A percentile compares a stretch with the other conserved stretches of the same genome.
Evolutionary conservation across 2,113 vertebrate species (phyloP).

Genomic region (Ptychochromis oligacanthus): DNA sequence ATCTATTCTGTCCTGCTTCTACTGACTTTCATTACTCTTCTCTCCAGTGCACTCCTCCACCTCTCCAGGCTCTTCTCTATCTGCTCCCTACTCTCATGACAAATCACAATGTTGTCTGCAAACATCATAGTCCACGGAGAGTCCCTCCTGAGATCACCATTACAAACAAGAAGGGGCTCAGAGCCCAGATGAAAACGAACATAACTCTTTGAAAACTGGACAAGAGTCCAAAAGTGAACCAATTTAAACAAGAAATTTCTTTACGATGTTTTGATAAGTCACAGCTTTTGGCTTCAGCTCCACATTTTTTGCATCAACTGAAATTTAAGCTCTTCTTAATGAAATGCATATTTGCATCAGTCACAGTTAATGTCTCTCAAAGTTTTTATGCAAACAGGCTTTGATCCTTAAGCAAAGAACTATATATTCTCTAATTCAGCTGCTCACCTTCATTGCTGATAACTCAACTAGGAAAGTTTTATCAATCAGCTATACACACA

Average conservation of each 20-base stretch:
- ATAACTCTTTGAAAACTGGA: not conserved
- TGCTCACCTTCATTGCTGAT: not conserved
- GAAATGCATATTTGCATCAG: not conserved
- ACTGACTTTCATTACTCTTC: not conserved
- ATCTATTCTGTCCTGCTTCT: not conserved
- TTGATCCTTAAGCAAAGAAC: not conserved
- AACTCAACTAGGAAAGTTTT: not conserved
- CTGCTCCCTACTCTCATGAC: not conserved
- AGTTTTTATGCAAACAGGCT: not conserved
- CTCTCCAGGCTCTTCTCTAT: not conserved
- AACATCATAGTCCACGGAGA: not conserved
- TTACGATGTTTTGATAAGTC: not conserved
- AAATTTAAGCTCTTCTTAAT: not conserved
- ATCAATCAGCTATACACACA: not conserved
- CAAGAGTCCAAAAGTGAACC: not conserved
- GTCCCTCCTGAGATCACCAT: too few species aligned
- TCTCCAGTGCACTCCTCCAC: not conserved
- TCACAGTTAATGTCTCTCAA: not conserved
- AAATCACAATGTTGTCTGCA: not conserved
- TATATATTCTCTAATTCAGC: not conserved
- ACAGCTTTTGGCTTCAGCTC: not conserved
- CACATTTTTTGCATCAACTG: not conserved
- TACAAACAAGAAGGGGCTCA: not conserved
- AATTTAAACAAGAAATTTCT: not conserved
- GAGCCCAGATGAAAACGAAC: not conserved